These are phyloP conservation scores for Neuroterus valhalla DNA, from an alignment of 1,140 invertebrate species.

Conservation along the genomic window DNA sequence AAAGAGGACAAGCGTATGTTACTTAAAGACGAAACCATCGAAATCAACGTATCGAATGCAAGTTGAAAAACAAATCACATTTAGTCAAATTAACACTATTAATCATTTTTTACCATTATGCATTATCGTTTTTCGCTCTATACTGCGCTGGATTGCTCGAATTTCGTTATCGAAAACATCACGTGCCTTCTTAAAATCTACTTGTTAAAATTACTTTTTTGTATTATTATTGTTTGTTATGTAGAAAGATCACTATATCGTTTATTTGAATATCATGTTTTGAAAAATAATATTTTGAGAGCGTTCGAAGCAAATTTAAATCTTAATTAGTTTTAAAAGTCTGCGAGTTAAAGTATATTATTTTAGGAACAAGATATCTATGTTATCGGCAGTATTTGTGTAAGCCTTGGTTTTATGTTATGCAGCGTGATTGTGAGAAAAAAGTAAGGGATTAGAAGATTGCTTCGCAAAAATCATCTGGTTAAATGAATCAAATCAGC, in stretches of 20 bases:
- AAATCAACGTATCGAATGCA: slow-evolving; percentile 71
- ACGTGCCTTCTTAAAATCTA: slow-evolving; percentile 11
- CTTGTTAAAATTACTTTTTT: slow-evolving; percentile 11
- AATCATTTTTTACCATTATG: not conserved
- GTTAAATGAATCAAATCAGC: not conserved
- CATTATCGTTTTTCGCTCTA: slow-evolving; percentile 2
- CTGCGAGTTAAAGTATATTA: too few species aligned
- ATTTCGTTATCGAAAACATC: not conserved
- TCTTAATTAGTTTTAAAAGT: too few species aligned
- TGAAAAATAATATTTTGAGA: too few species aligned
- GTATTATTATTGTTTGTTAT: slow-evolving; percentile 9
- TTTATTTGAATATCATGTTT: too few species aligned
- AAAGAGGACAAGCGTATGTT: slow-evolving; percentile 76
- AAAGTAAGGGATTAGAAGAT: too few species aligned
- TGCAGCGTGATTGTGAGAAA: too few species aligned
- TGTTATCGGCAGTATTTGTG: too few species aligned
- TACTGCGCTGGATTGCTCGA: not conserved
- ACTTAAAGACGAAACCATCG: slow-evolving; percentile 76
- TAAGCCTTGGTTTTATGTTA: too few species aligned
- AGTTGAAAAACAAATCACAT: slow-evolving; percentile 59
- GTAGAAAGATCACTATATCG: not conserved
- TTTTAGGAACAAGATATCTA: too few species aligned
- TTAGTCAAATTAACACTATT: slow-evolving; percentile 28
- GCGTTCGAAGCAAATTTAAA: too few species aligned
- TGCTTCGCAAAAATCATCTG: not conserved